Percentiles rank a stretch among this genome's conserved stretches.
These are phyloP conservation scores for Oncopodura yosiiana DNA, from an alignment of 1,140 invertebrate species.

Conservation along the genomic window DNA sequence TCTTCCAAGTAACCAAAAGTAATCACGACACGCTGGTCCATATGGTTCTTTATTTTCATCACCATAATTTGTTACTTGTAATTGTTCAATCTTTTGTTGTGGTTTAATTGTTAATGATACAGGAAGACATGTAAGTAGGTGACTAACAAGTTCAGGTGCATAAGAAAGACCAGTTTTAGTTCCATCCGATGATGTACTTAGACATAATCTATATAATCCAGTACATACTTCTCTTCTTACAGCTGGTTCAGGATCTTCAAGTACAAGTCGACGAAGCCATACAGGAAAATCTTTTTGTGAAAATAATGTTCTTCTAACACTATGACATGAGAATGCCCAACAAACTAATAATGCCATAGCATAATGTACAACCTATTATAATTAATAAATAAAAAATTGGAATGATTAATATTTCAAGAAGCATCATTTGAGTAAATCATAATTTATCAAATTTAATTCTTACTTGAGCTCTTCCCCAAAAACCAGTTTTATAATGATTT, in stretches of 20 bases:
- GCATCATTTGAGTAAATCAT: not conserved
- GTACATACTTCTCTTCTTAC: conserved; percentile 80
- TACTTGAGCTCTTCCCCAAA: conserved; percentile 74
- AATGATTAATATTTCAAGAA: not conserved
- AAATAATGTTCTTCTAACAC: conserved; percentile 56
- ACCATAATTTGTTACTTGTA: conserved; percentile 36
- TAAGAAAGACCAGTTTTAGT: conserved; percentile 47
- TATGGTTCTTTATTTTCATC: conserved; percentile 85
- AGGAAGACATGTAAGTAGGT: conserved; percentile 65
- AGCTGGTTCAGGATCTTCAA: conserved; percentile 74
- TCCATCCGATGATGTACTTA: conserved; percentile 56
- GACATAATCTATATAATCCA: conserved; percentile 72
- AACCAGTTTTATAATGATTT: conserved; percentile 72
- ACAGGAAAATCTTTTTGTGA: conserved; percentile 53
- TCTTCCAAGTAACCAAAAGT: conserved; percentile 82
- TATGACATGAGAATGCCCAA: conserved; percentile 64
- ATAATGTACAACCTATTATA: conserved; percentile 57
- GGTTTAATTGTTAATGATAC: conserved; percentile 77
- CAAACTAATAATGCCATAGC: conserved; percentile 70
- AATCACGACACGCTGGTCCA: conserved; percentile 83
- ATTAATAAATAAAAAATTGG: not conserved
- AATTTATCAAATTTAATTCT: conserved; percentile 15
- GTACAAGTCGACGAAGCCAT: conserved; percentile 64
- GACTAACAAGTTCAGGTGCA: conserved; percentile 64
- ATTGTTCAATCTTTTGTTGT: conserved; percentile 40